Conservation (phyloP, 2,113 vertebrate species). For the Tor tambroides region DNA sequence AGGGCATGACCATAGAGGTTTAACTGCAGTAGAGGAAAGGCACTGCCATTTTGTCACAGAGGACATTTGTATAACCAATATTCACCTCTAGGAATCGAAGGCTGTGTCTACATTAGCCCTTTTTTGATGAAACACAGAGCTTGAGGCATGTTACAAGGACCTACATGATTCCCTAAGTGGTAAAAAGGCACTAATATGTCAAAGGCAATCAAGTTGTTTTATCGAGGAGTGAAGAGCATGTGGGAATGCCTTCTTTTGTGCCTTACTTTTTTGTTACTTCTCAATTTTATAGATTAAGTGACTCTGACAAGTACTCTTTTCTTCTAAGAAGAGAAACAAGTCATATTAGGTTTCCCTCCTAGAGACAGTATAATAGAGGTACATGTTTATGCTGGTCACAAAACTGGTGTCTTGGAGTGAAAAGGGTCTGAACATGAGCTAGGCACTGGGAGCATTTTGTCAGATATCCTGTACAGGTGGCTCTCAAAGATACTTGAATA, state of each 20-base stretch:
- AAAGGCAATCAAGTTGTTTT: constrained; percentile 6
- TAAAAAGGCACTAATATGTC: constrained; percentile 8
- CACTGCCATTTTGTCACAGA: neutral
- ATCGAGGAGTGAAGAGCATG: neutral
- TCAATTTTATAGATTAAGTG: neutral
- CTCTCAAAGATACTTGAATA: neutral
- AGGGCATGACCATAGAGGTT: constrained; percentile 5
- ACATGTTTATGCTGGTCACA: neutral
- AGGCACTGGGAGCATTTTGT: neutral
- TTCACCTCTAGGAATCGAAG: constrained; percentile 16
- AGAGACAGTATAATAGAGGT: neutral
- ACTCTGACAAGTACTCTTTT: neutral
- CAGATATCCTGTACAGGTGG: neutral
- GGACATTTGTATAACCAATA: neutral
- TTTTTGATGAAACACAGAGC: neutral
- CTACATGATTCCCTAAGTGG: neutral
- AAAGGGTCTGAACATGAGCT: neutral
- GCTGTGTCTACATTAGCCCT: neutral
- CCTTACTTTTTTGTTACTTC: constrained; percentile 21
- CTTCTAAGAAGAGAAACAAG: neutral
- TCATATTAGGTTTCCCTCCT: neutral
- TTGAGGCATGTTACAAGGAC: constrained; percentile 6
- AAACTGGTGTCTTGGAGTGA: neutral
- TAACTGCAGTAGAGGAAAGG: neutral
- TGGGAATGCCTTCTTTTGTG: constrained; percentile 12